These are phyloP conservation scores for Dorcus hopei DNA, from an alignment of 2,888 invertebrate species.

Conservation along the genomic window DNA sequence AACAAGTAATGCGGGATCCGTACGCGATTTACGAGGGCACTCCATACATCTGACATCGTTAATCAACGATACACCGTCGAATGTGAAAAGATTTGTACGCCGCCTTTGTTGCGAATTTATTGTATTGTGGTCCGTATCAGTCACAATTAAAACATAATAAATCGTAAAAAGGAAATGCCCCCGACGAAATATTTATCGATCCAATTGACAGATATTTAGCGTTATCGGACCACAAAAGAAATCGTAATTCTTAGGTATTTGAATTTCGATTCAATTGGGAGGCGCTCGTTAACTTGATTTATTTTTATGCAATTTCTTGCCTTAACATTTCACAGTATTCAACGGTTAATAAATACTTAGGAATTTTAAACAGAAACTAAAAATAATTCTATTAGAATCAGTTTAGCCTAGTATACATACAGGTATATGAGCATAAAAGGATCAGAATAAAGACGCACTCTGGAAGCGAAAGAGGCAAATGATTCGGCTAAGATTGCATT, in stretches of 20 bases:
- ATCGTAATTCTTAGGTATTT: conserved; percentile 3
- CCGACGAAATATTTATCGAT: conserved; percentile 24
- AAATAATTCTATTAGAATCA: too few relatives aligned
- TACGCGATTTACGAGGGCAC: conserved; percentile 41
- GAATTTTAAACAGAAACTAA: too few relatives aligned
- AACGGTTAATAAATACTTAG: too few relatives aligned
- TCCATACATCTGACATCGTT: conserved; percentile 33
- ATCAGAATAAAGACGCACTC: too few relatives aligned
- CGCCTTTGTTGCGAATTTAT: conserved; percentile 20
- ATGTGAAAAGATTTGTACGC: conserved; percentile 27
- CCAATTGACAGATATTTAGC: conserved; percentile 13
- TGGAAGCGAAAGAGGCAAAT: too few relatives aligned
- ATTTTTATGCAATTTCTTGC: background rate
- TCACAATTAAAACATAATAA: conserved; percentile 36
- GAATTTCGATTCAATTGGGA: background rate
- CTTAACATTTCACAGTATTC: too few relatives aligned
- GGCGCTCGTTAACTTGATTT: background rate
- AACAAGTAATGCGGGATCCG: conserved; percentile 35
- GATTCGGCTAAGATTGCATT: too few relatives aligned
- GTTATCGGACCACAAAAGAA: conserved; percentile 11
- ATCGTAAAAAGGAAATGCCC: conserved; percentile 34
- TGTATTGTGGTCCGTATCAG: conserved; percentile 25
- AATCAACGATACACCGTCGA: conserved; percentile 30
- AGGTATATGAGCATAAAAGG: too few relatives aligned
- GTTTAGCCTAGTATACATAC: too few relatives aligned